These are phyloP conservation scores for Drosophila sturtevanti DNA, from an alignment of 1,140 invertebrate species.

Conservation along the genomic window DNA sequence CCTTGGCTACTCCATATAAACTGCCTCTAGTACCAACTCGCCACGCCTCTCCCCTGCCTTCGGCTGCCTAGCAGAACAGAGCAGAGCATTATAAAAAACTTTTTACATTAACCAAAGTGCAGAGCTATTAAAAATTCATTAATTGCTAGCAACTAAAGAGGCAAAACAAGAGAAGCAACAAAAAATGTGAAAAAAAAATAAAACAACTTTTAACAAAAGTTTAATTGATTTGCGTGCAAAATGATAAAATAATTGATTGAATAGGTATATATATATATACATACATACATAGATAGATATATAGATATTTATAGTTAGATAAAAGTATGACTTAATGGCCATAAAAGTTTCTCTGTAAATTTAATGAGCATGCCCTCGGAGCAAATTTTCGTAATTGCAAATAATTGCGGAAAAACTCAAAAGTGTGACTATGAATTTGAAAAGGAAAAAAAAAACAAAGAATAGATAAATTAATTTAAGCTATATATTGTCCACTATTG, in stretches of 20 bases:
- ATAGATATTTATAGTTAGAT: not conserved
- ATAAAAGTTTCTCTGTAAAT: conserved; percentile 31
- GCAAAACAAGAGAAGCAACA: conserved; percentile 44
- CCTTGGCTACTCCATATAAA: not conserved
- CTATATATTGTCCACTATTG: no score
- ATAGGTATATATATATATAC: not conserved
- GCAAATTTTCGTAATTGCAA: conserved; percentile 27
- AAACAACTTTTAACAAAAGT: conserved; percentile 59
- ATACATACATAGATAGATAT: not conserved
- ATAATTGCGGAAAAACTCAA: not conserved
- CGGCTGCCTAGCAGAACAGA: not conserved
- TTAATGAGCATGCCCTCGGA: conserved; percentile 61
- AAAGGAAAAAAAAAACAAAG: not conserved
- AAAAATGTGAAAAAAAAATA: conserved; percentile 16
- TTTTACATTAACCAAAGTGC: conserved; percentile 76
- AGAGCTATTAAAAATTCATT: conserved; percentile 76
- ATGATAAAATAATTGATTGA: conserved; percentile 74
- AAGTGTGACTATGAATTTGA: not conserved
- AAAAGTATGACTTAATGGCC: not conserved
- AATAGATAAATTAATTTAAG: no score
- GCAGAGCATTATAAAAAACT: conserved; percentile 63
- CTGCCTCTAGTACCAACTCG: not conserved
- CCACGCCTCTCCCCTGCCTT: not conserved
- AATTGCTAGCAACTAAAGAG: conserved; percentile 65
- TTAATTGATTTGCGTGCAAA: conserved; percentile 74